Evolutionary conservation across 2,888 invertebrate genomes (phyloP), one percentile per base, ranked within the genome.

Genomic region (Diachrysia chrysitis): DNA sequence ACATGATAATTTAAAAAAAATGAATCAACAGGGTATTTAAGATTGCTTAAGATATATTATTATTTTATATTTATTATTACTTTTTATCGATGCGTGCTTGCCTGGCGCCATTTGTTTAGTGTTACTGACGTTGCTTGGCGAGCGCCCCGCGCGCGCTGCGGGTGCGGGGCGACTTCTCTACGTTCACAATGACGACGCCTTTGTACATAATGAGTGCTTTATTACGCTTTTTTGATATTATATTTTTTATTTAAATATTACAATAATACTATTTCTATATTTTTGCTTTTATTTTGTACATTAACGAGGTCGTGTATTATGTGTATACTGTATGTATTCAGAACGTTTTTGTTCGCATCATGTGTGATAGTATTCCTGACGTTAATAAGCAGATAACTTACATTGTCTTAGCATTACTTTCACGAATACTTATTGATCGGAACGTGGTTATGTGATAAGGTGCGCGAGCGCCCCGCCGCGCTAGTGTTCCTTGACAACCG

Each of bases 1-100:
- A 87, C 82, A 84, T 81, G 82, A 83, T 89, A 81, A 85, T 83
- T 88, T 87, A 84, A 87, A 89, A 87, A 90, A 91, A 92, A 92
- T 91, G 89, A 93, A 94, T 93, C 93, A 94, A 95, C 95, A 95
- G 95, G 95, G 95, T 95, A 95, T 95, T 94, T 94, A 95, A 94
- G 93, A 94, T 94, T 92, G 93, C 93, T 93, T 95, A 93, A 93
- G 94, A 90, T 90, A 90, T 92, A 90, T 93, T 92, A 90, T 93
- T 90, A 92, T 93, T 93, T 94, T 92, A 90, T 95, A 93, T 94
- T 94, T 94, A 93, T 93, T 87, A 82, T 89, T 88, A 87, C 64
- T 87, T 88, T 82, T 84, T 84, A 82, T 85, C 83, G 81, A 83
- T 73, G 87, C 80, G 87, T 71, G 81, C 80, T 83, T 66, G 84